phyloP scores from a whole-genome alignment of 2,797 vertebrate genomes.

The Falco naumanni region DNA sequence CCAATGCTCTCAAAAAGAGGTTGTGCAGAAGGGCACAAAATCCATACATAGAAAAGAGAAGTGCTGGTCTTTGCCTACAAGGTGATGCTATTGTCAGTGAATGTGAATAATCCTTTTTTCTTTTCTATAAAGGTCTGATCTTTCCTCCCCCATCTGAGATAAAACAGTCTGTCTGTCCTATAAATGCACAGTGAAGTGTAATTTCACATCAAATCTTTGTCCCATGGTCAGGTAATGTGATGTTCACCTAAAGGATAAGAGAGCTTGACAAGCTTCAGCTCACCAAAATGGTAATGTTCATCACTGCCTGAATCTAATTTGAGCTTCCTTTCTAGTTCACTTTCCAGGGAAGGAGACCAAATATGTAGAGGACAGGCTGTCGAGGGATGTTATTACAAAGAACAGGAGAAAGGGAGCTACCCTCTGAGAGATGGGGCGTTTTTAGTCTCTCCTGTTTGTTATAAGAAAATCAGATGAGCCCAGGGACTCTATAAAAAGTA shows the following conservation, averaged over 20 bases:
- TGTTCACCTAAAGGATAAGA: constrained; percentile 37
- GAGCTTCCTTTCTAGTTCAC: constrained; percentile 11
- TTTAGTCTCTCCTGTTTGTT: neutral
- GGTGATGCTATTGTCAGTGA: constrained; percentile 17
- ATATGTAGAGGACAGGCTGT: neutral
- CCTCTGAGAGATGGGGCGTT: neutral
- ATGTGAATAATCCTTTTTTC: constrained; percentile 27
- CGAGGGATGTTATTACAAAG: neutral
- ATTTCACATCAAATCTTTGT: constrained; percentile 61
- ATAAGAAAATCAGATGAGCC: neutral
- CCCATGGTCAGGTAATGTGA: neutral
- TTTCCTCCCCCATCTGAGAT: neutral
- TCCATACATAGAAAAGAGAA: constrained; percentile 12
- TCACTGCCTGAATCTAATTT: constrained; percentile 57
- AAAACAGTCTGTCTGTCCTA: constrained; percentile 47
- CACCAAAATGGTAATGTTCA: constrained; percentile 57
- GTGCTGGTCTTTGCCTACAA: neutral
- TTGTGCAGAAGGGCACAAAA: constrained; percentile 41
- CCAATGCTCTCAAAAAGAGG: neutral
- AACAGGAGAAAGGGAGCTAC: neutral
- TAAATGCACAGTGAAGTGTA: constrained; percentile 57
- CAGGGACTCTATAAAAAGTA: neutral
- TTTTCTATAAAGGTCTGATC: constrained; percentile 31
- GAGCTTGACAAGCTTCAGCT: constrained; percentile 54
- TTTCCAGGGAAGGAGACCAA: neutral